Evolutionary conservation across 2,797 vertebrate genomes (phyloP).

Genomic region (Phrynocephalus guinanensis): DNA sequence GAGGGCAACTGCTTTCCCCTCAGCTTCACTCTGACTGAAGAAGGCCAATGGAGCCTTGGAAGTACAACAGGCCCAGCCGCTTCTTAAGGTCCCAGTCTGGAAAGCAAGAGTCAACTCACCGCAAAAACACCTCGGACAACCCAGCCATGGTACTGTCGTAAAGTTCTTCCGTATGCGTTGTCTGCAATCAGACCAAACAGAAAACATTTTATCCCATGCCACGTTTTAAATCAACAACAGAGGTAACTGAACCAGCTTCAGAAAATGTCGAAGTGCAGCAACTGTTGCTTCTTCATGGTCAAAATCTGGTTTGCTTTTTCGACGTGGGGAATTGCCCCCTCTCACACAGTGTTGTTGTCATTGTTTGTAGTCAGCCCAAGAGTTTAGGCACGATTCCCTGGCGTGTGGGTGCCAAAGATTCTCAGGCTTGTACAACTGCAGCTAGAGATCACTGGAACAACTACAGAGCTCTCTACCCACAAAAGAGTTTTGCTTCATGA

Average conservation of each 20-base stretch:
- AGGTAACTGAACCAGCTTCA: not conserved
- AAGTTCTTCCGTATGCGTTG: conserved; percentile 92
- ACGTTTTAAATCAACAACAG: not conserved
- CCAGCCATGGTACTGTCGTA: conserved; percentile 97
- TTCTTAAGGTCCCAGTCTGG: no score
- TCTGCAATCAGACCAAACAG: conserved; percentile 76
- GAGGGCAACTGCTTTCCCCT: not conserved
- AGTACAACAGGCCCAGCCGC: not conserved
- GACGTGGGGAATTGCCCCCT: no score
- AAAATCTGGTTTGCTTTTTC: no score
- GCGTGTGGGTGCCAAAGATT: no score
- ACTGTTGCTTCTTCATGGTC: not conserved
- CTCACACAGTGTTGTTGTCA: no score
- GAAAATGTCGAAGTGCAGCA: not conserved
- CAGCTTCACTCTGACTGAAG: not conserved
- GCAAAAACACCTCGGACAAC: conserved; percentile 97
- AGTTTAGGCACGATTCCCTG: no score
- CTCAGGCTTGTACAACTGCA: no score
- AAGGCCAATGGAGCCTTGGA: not conserved
- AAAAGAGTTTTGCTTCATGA: no score
- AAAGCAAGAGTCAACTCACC: conserved; percentile 79
- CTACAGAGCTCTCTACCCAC: no score
- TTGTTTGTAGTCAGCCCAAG: no score
- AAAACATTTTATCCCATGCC: not conserved
- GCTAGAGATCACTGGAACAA: no score